Evolutionary conservation across 2,888 invertebrate genomes (phyloP).

Genomic region (Branchellion lobata): DNA sequence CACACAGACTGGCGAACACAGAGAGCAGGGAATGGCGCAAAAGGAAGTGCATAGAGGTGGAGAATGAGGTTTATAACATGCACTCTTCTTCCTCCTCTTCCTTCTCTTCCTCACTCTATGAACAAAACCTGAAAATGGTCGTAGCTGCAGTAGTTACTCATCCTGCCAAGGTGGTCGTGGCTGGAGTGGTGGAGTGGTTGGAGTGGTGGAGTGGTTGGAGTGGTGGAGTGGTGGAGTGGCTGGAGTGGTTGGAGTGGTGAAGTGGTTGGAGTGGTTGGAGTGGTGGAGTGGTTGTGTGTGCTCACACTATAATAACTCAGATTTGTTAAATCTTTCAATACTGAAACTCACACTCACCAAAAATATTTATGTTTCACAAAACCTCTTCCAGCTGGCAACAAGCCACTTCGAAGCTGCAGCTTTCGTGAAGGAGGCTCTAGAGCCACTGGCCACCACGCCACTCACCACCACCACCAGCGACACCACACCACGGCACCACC

Average conservation of each 20-base stretch:
- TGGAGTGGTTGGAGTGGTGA: neutral
- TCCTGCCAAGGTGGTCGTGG: neutral
- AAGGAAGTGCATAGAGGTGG: neutral
- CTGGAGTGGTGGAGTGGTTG: neutral
- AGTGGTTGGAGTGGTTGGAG: neutral
- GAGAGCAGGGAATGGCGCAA: neutral
- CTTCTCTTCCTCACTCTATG: neutral
- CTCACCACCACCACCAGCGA: too few relatives aligned
- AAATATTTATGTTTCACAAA: neutral
- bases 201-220: neutral
- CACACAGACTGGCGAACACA: conserved; percentile 1
- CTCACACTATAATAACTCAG: too few relatives aligned
- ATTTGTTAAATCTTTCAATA: too few relatives aligned
- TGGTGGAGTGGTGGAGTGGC: too few relatives aligned
- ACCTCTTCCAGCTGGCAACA: too few relatives aligned
- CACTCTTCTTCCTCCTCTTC: too few relatives aligned
- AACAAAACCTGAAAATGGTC: neutral
- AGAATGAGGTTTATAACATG: neutral
- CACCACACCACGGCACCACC: too few relatives aligned
- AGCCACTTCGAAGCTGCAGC: too few relatives aligned
- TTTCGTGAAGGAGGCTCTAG: neutral
- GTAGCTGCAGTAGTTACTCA: neutral
- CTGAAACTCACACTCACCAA: neutral
- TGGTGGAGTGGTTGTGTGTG: too few relatives aligned
- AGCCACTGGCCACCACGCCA: too few relatives aligned